Evolutionary conservation across 2,888 invertebrate species (phyloP).

Genomic region (Branchipolynoe longqiensis): DNA sequence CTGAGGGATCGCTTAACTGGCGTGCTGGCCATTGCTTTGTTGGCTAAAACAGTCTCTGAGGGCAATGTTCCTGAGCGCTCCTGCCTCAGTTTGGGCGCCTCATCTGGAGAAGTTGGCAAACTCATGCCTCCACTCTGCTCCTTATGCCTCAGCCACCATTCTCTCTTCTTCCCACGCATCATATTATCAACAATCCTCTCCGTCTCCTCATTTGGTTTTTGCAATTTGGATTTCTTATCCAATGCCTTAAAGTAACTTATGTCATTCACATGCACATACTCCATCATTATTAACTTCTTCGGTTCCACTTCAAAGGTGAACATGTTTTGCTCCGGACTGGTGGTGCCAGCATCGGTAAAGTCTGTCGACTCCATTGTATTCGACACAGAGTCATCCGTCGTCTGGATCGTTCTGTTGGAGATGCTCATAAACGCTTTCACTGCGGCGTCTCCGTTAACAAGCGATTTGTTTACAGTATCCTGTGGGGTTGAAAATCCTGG

Average conservation of each 20-base stretch:
- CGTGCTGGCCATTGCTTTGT: slow-evolving; percentile 70
- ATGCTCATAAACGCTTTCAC: slow-evolving; percentile 13
- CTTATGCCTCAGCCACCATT: slow-evolving; percentile 59
- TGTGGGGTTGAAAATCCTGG: slow-evolving; percentile 10
- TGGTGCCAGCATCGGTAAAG: slow-evolving; percentile 30
- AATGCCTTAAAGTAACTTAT: slow-evolving; percentile 74
- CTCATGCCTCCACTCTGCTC: slow-evolving; percentile 56
- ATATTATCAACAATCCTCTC: slow-evolving; percentile 43
- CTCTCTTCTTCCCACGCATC: slow-evolving; percentile 59
- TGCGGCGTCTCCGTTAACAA: slow-evolving; percentile 13
- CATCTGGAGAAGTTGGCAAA: slow-evolving; percentile 60
- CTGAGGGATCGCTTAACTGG: slow-evolving; percentile 74
- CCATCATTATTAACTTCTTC: slow-evolving; percentile 67
- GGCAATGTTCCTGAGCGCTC: slow-evolving; percentile 60
- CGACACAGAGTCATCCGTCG: slow-evolving; percentile 37
- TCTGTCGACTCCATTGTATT: slow-evolving; percentile 48
- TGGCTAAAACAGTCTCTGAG: slow-evolving; percentile 63
- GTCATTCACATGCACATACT: slow-evolving; percentile 74
- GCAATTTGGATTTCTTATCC: slow-evolving; percentile 65
- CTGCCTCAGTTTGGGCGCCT: slow-evolving; percentile 31
- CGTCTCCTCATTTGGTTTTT: slow-evolving; percentile 71
- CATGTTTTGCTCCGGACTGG: slow-evolving; percentile 13
- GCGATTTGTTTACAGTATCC: slow-evolving; percentile 21
- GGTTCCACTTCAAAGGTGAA: slow-evolving; percentile 44
- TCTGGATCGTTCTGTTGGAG: slow-evolving; percentile 30